phyloP scores from a whole-genome alignment of 2,888 invertebrate genomes.

The Andrena praecox region DNA sequence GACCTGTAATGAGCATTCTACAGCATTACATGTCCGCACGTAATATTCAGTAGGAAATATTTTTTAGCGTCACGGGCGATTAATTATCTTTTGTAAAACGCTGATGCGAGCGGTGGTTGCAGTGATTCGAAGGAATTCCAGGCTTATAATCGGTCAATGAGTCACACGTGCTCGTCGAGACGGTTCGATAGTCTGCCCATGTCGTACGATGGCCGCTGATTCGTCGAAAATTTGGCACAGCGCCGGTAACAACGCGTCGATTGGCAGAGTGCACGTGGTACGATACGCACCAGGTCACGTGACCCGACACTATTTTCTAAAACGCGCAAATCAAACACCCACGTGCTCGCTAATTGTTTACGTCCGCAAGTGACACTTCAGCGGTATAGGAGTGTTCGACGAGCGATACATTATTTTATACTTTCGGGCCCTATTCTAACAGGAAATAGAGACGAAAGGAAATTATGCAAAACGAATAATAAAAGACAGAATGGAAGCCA shows the following conservation, averaged over 20 bases:
- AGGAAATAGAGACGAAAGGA: neutral
- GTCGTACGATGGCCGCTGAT: conserved; percentile 45
- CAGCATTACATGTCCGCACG: too few relatives aligned
- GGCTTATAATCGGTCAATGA: neutral
- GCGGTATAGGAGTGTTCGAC: too few relatives aligned
- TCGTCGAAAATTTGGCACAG: conserved; percentile 57
- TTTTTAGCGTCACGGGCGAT: neutral
- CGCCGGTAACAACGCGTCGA: conserved; percentile 7
- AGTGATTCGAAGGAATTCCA: neutral
- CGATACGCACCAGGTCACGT: conserved; percentile 38
- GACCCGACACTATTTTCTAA: neutral
- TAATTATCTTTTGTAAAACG: neutral
- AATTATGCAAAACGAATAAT: neutral
- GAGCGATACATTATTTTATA: too few relatives aligned
- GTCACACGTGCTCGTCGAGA: neutral
- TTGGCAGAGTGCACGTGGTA: conserved; percentile 56
- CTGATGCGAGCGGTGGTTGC: neutral
- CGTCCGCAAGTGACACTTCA: neutral
- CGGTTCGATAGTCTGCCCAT: neutral
- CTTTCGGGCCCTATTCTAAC: too few relatives aligned
- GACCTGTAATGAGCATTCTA: too few relatives aligned
- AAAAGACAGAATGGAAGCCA: neutral
- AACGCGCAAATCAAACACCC: conserved; percentile 10
- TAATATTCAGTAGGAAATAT: neutral
- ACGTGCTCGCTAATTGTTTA: neutral